Evolutionary conservation across 1,140 invertebrate genomes (phyloP).

Genomic region (Diachasmimorpha longicaudata): DNA sequence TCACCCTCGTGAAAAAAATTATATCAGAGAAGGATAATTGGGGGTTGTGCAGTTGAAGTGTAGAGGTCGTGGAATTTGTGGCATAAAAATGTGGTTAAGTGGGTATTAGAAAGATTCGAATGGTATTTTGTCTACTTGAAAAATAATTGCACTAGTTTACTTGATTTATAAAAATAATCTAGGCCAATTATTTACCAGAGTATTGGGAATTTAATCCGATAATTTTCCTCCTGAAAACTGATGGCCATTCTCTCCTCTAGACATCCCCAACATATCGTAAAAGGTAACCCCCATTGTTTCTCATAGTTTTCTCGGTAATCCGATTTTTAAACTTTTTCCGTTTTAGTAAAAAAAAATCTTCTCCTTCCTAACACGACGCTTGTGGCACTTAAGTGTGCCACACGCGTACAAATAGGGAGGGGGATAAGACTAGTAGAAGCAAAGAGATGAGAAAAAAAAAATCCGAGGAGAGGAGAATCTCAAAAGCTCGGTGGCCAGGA

Average conservation of each 20-base stretch:
- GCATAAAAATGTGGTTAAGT: neutral
- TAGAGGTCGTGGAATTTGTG: neutral
- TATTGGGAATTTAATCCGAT: too few relatives aligned
- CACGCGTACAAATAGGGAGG: constrained; percentile 38
- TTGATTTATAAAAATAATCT: too few relatives aligned
- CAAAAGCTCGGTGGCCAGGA: neutral
- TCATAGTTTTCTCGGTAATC: neutral
- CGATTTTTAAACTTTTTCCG: neutral
- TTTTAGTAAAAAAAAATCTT: neutral
- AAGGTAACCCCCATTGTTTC: neutral
- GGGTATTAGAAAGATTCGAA: neutral
- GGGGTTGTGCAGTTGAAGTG: neutral
- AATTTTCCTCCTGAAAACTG: too few relatives aligned
- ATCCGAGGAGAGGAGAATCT: constrained; percentile 27
- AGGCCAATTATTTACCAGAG: too few relatives aligned
- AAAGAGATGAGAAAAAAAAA: constrained; percentile 1
- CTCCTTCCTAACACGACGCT: neutral
- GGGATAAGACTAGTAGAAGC: constrained; percentile 33
- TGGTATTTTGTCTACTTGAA: too few relatives aligned
- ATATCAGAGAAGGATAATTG: neutral
- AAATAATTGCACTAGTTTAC: too few relatives aligned
- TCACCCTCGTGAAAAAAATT: neutral
- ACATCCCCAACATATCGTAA: too few relatives aligned
- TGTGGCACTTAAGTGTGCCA: constrained; percentile 44
- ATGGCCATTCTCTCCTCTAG: too few relatives aligned